Evolutionary conservation across 2,888 invertebrate genomes (phyloP).

Genomic region (Tricholauxania praeusta): DNA sequence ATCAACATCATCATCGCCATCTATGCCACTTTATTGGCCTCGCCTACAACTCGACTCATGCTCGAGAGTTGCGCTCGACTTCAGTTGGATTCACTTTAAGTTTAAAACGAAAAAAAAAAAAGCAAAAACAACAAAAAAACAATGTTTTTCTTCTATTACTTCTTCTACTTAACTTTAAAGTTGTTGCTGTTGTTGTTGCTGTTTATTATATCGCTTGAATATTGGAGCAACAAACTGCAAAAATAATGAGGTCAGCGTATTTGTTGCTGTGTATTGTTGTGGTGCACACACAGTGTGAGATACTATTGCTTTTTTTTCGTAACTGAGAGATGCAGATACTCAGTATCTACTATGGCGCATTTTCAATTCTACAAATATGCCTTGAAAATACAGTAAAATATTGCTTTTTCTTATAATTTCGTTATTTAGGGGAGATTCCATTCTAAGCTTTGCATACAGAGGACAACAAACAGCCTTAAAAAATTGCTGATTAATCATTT

Average conservation of each 20-base stretch:
- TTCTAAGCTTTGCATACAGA: too few species aligned
- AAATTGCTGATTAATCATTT: too few species aligned
- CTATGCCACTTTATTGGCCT: slow-evolving; percentile 19
- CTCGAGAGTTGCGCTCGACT: slow-evolving; percentile 22
- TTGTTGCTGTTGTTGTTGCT: slow-evolving; percentile 18
- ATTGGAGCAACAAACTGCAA: slow-evolving; percentile 36
- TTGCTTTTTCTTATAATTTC: too few species aligned
- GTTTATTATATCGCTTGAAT: slow-evolving; percentile 8
- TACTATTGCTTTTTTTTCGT: slow-evolving; percentile 16
- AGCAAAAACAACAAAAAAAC: slow-evolving; percentile 5
- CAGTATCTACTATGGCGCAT: not conserved
- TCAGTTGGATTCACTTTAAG: slow-evolving; percentile 17
- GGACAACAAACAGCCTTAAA: too few species aligned
- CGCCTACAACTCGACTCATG: slow-evolving; percentile 26
- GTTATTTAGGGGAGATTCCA: too few species aligned
- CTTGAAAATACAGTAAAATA: not conserved
- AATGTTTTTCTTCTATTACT: slow-evolving; percentile 12
- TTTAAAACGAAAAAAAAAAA: not conserved
- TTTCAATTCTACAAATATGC: not conserved
- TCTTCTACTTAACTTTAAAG: slow-evolving; percentile 31
- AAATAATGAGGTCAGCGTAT: slow-evolving; percentile 40
- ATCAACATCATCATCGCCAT: not conserved
- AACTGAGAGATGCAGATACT: slow-evolving; percentile 30
- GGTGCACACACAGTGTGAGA: not conserved
- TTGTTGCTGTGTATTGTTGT: slow-evolving; percentile 16